Conservation (phyloP, 2,888 invertebrate genomes). For the Drosophila imparisetae region DNA sequence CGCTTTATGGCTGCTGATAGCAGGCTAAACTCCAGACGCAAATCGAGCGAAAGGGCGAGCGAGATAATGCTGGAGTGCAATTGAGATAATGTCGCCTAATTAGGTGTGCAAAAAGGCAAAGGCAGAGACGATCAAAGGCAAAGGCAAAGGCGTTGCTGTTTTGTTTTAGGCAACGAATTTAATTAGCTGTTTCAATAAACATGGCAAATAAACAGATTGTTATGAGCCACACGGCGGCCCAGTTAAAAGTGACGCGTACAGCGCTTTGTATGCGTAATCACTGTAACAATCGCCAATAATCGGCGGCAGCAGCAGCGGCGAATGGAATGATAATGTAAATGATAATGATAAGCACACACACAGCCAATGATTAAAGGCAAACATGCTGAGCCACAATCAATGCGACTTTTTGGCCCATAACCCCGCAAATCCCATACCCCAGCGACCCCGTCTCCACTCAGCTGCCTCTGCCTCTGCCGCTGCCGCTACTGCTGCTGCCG, state of each 20-base stretch:
- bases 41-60: neutral
- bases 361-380: constrained; percentile 46
- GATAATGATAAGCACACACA: constrained; percentile 32
- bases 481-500: neutral
- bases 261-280: constrained; percentile 60
- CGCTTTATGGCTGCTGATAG: constrained; percentile 50
- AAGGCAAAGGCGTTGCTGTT: constrained; percentile 13
- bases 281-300: constrained; percentile 48
- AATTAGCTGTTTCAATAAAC: constrained; percentile 73
- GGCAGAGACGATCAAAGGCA: constrained; percentile 3
- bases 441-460: neutral
- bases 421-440: neutral
- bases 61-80: constrained; percentile 1
- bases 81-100: constrained; percentile 46
- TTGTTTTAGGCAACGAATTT: constrained; percentile 48
- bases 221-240: constrained; percentile 31
- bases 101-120: constrained; percentile 42
- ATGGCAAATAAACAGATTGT: constrained; percentile 40
- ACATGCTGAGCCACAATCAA: constrained; percentile 27
- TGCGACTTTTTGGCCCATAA: constrained; percentile 38
- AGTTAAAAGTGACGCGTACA: constrained; percentile 53
- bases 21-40: constrained; percentile 14
- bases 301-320: constrained; percentile 18
- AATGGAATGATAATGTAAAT: constrained; percentile 53
- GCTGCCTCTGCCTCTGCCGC: neutral